Evolutionary conservation across 1,140 invertebrate species (phyloP).

Genomic region (Lucilia sericata): DNA sequence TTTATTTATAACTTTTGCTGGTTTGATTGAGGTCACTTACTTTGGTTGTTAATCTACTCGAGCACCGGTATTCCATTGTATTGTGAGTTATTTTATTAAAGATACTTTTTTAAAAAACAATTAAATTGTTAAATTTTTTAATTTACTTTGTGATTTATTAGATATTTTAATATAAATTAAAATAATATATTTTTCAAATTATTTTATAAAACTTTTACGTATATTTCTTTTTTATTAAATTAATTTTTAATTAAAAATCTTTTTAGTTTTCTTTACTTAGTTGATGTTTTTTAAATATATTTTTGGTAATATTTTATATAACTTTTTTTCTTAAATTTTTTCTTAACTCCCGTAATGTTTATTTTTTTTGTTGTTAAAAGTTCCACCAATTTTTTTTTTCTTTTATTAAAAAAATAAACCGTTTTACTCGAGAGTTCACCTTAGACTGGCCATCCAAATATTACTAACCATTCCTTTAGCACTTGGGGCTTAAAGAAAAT

Average conservation of each 20-base stretch:
- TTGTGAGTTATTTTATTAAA: slow-evolving; percentile 47
- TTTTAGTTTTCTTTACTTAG: slow-evolving; percentile 38
- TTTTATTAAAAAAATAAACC: slow-evolving; percentile 52
- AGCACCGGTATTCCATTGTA: slow-evolving; percentile 68
- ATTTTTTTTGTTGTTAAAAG: not conserved
- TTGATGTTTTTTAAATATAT: not conserved
- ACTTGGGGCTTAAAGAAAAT: slow-evolving; percentile 48
- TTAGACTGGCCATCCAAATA: slow-evolving; percentile 64
- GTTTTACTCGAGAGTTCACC: slow-evolving; percentile 65
- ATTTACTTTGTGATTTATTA: not conserved
- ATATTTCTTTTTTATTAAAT: not conserved
- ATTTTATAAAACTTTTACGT: not conserved
- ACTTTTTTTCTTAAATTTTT: not conserved
- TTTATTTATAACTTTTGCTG: slow-evolving; percentile 53
- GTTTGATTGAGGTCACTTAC: slow-evolving; percentile 67
- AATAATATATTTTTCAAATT: slow-evolving; percentile 18
- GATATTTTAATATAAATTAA: not conserved
- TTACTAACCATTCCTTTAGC: slow-evolving; percentile 67
- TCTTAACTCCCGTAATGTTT: not conserved
- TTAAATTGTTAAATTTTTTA: not conserved
- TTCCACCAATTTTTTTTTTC: not conserved
- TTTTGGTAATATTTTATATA: not conserved
- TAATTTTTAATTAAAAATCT: not conserved
- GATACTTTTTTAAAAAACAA: not conserved
- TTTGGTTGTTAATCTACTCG: slow-evolving; percentile 67